A percentile compares a stretch with the other conserved stretches of the same genome.
Evolutionary conservation across 2,113 vertebrate genomes (phyloP).

Genomic region (Pachycephala philippinensis): DNA sequence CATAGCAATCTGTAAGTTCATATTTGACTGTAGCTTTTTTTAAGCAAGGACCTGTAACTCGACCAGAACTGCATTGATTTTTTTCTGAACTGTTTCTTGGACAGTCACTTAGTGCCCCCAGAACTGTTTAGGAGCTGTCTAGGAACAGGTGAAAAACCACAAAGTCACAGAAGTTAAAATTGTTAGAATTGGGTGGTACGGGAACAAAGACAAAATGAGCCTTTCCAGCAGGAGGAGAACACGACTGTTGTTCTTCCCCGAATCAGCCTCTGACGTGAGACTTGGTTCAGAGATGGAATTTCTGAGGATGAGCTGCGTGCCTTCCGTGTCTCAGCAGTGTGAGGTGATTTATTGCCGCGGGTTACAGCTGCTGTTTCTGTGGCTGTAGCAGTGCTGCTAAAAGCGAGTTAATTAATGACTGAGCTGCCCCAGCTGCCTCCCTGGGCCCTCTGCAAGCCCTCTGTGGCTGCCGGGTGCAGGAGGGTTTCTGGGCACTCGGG

Average conservation of each 20-base stretch:
- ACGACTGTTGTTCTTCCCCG: background rate
- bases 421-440: background rate
- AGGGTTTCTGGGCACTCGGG: background rate
- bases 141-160: background rate
- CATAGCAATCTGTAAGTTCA: background rate
- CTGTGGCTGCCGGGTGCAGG: background rate
- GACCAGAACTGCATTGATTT: background rate
- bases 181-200: background rate
- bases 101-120: background rate
- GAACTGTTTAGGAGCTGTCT: background rate
- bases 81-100: background rate
- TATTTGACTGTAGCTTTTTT: background rate
- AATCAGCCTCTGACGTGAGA: background rate
- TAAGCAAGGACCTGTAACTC: background rate
- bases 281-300: background rate
- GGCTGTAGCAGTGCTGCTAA: background rate
- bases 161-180: background rate
- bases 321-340: rapidly evolving
- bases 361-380: background rate
- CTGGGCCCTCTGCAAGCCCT: background rate
- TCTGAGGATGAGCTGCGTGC: background rate
- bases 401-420: background rate
- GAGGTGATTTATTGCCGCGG: background rate
- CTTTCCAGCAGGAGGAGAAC: background rate
- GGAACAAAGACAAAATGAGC: background rate